These are phyloP conservation scores for Chouioia cunea DNA, from an alignment of 2,888 invertebrate species.

Conservation along the genomic window DNA sequence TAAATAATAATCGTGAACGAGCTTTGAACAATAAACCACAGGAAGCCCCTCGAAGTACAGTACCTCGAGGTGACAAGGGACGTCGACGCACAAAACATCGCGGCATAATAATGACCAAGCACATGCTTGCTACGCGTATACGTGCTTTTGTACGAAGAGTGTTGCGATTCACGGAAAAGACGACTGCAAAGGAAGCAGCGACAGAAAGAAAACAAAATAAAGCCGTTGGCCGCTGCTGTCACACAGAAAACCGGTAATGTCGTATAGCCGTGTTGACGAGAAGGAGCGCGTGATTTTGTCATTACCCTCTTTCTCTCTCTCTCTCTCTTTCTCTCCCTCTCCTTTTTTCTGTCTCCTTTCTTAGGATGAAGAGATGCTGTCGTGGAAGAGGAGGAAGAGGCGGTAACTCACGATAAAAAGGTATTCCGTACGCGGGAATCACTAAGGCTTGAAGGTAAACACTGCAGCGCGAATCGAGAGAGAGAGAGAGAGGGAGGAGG, in stretches of 20 bases:
- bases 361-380: no score
- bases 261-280: slow-evolving; percentile 22
- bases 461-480: neutral
- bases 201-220: slow-evolving; percentile 13
- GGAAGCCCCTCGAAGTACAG: neutral
- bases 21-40: neutral
- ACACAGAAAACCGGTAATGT: slow-evolving; percentile 45
- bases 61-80: neutral
- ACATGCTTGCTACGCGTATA: neutral
- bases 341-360: no score
- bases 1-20: slow-evolving; percentile 16
- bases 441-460: slow-evolving; percentile 41
- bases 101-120: slow-evolving; percentile 26
- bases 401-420: slow-evolving; percentile 17
- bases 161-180: slow-evolving; percentile 16
- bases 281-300: slow-evolving; percentile 41
- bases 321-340: no score
- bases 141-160: neutral
- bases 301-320: slow-evolving; percentile 21
- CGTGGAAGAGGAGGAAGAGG: no score
- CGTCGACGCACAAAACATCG: slow-evolving; percentile 14
- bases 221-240: slow-evolving; percentile 22
- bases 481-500: neutral
- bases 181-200: neutral
- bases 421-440: slow-evolving; percentile 3